Conservation (phyloP, 2,888 invertebrate genomes). For the Lampropteryx suffumata region DNA sequence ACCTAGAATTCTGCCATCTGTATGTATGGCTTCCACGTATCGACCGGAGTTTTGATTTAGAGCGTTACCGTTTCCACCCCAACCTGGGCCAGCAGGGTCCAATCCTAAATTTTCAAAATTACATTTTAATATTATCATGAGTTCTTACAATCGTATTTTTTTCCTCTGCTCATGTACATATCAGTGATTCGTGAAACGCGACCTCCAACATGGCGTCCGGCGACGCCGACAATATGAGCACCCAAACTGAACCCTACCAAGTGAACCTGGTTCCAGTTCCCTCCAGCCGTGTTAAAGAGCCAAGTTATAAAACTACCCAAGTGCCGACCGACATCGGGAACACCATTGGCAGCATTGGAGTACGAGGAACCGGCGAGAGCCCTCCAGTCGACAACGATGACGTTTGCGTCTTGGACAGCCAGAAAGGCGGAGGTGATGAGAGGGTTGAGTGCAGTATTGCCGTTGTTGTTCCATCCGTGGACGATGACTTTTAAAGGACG, state of each 20-base stretch:
- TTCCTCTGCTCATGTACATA: slow-evolving; percentile 29
- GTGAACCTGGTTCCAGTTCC: slow-evolving; percentile 66
- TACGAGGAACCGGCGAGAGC: slow-evolving; percentile 48
- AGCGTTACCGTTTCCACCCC: slow-evolving; percentile 45
- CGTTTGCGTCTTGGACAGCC: slow-evolving; percentile 57
- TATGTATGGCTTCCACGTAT: slow-evolving; percentile 65
- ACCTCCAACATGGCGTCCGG: slow-evolving; percentile 51
- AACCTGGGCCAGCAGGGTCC: slow-evolving; percentile 64
- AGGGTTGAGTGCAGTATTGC: slow-evolving; percentile 51
- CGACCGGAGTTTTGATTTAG: slow-evolving; percentile 44
- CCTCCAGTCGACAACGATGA: slow-evolving; percentile 71
- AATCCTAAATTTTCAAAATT: slow-evolving; percentile 40
- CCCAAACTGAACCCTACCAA: slow-evolving; percentile 75
- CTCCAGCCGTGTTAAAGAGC: slow-evolving; percentile 60
- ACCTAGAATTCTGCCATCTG: slow-evolving; percentile 56
- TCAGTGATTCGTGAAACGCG: slow-evolving; percentile 55
- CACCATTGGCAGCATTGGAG: slow-evolving; percentile 51
- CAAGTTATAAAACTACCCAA: slow-evolving; percentile 68
- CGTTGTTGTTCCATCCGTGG: slow-evolving; percentile 65
- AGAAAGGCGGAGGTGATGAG: slow-evolving; percentile 56
- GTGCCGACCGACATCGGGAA: slow-evolving; percentile 57
- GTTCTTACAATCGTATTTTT: background rate
- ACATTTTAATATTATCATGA: no score
- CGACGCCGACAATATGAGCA: slow-evolving; percentile 68
- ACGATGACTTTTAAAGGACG: slow-evolving; percentile 55